phyloP scores from a whole-genome alignment of 2,888 invertebrate species.

The Tetragonisca angustula region DNA sequence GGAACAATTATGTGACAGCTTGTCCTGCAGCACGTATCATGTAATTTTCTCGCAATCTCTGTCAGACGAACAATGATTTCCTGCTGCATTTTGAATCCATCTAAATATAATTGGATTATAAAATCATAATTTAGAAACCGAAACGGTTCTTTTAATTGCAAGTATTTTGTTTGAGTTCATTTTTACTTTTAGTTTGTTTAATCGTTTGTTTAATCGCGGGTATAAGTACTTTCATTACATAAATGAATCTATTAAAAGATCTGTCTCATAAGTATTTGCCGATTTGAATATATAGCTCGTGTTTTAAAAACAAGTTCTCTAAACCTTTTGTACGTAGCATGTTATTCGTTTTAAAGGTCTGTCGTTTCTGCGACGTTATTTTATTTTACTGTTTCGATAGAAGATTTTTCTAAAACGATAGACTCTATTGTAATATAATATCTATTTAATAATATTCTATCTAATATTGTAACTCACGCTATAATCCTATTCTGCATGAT shows the following conservation, averaged over 20 bases:
- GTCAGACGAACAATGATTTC: neutral
- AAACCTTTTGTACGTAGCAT: neutral
- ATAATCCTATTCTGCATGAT: too few relatives aligned
- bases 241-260: constrained; percentile 12
- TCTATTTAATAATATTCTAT: too few relatives aligned
- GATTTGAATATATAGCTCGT: constrained; percentile 57
- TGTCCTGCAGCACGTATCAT: neutral
- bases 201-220: neutral
- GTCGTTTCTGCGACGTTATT: too few relatives aligned
- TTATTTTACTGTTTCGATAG: too few relatives aligned
- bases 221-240: constrained; percentile 10
- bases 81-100: too few relatives aligned
- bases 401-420: too few relatives aligned
- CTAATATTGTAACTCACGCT: too few relatives aligned
- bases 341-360: neutral
- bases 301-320: constrained; percentile 29
- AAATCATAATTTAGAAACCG: constrained; percentile 7
- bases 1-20: constrained; percentile 8
- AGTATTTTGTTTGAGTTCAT: neutral
- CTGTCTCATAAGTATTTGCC: constrained; percentile 33
- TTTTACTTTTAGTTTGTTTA: neutral
- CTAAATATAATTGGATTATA: neutral
- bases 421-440: too few relatives aligned
- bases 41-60: constrained; percentile 9
- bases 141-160: neutral